Evolutionary conservation across 2,113 vertebrate species (phyloP).

Genomic region (Carassius carassius): DNA sequence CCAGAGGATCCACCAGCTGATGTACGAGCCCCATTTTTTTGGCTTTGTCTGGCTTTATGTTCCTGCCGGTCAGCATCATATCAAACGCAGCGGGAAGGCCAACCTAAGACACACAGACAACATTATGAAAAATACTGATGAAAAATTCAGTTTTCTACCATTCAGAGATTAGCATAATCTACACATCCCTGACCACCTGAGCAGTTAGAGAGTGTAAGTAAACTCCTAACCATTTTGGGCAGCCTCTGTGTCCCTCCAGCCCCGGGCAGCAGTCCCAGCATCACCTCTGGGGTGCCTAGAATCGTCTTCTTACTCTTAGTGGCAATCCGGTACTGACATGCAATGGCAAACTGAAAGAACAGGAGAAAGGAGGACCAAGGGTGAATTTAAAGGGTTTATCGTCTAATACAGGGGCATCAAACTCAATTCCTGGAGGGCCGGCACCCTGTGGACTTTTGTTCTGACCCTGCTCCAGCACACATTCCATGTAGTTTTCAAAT

Average conservation of each 20-base stretch:
- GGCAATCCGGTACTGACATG: slow-evolving; percentile 85
- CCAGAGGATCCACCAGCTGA: slow-evolving; percentile 85
- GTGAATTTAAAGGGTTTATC: background rate
- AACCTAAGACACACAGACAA: slow-evolving; percentile 68
- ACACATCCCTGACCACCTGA: background rate
- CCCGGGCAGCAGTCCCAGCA: slow-evolving; percentile 85
- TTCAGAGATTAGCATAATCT: background rate
- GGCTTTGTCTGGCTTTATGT: slow-evolving; percentile 82
- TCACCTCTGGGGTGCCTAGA: slow-evolving; percentile 81
- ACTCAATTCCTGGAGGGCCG: no score
- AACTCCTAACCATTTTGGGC: slow-evolving; percentile 82
- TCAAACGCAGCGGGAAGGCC: slow-evolving; percentile 83
- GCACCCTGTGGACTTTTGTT: no score
- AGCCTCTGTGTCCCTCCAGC: slow-evolving; percentile 87
- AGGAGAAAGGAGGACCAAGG: background rate
- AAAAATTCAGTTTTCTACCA: background rate
- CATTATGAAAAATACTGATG: background rate
- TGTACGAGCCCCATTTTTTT: slow-evolving; percentile 86
- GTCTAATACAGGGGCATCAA: no score
- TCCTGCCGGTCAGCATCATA: slow-evolving; percentile 89
- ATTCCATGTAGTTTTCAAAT: no score
- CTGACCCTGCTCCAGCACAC: no score
- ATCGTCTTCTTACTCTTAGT: slow-evolving; percentile 84
- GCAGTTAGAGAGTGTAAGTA: background rate
- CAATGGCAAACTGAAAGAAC: slow-evolving; percentile 77